Evolutionary conservation across 2,113 vertebrate genomes (phyloP), one percentile per base, ranked within the genome.

Genomic region (Cyprinodon brontotheroides): DNA sequence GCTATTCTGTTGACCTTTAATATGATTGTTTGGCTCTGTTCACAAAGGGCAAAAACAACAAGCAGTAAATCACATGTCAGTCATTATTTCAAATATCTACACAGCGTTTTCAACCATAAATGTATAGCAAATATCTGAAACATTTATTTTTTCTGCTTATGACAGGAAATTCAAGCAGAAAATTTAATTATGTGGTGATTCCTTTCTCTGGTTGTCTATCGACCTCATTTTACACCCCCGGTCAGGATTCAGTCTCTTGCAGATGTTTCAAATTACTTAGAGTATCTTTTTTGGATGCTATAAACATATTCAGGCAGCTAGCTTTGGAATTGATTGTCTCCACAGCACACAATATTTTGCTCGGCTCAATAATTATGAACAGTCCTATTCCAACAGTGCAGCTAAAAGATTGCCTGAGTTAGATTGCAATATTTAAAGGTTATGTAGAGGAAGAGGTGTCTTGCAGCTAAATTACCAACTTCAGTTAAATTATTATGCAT

Each of bases 1-100:
- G 72, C 78, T 90, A 75, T 87, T 88, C 81, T 66, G 61, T 72
- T 92, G 92, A 92, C 92, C 92, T 94, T 93, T 93, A 81, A 83
- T 83, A 61, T 89, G 85, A 89, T 88, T 89, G 83, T 84, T 74
- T 70, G 79, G 79, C 50, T 66, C 68, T 85, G 72, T 76, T 85
- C 75, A 81, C 75, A 92, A 91, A 91, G 92, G 90, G 89, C 84
- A 92, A 72, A 81, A 87, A 74, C 75, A 89, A 85, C 92, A 85
- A 89, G 81, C 84, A 79, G 75, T 82, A 84, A 85, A 90, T 88
- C 91, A 87, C 85, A 86, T 45, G 78, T 91, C 89, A 90, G 61
- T 89, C 78, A 80, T 86, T 65, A 79, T 87, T 89, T 75, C 74
- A 79, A 53, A 82, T 84, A 48, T 76, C 57, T 22, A 75, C 63